These are phyloP conservation scores for Stichopus horrens DNA, from an alignment of 53 echinoderm and acorn worm species.

Conservation along the genomic window DNA sequence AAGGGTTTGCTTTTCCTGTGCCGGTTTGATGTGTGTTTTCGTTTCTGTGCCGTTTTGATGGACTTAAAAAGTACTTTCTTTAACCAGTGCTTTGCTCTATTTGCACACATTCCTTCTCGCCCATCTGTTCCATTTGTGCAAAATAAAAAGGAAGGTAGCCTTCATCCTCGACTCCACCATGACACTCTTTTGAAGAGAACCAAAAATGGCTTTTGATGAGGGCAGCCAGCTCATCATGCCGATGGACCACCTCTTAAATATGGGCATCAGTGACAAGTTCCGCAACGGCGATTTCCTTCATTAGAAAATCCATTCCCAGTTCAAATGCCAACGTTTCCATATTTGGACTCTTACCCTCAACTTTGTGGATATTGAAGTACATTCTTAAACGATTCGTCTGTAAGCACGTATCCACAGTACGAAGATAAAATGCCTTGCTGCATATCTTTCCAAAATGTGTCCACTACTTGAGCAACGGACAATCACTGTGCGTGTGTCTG, in stretches of 20 bases:
- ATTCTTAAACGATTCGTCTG: neutral
- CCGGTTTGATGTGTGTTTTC: neutral
- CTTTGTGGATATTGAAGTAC: no score
- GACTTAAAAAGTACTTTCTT: neutral
- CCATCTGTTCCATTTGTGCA: slow-evolving; percentile 50
- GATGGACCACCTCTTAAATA: slow-evolving; percentile 21
- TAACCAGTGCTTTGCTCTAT: slow-evolving; percentile 13
- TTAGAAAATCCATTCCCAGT: neutral
- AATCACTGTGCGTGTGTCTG: no score
- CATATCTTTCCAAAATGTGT: neutral
- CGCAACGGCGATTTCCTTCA: neutral
- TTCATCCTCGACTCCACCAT: neutral
- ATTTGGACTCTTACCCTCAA: no score
- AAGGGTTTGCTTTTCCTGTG: neutral
- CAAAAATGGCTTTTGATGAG: slow-evolving; percentile 50
- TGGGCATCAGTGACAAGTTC: slow-evolving; percentile 55
- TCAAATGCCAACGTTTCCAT: slow-evolving; percentile 50
- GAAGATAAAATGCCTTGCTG: no score
- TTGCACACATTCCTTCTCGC: slow-evolving; percentile 23
- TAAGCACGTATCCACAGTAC: neutral
- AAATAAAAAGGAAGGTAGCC: neutral
- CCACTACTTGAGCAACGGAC: neutral
- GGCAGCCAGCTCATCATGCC: slow-evolving; percentile 38
- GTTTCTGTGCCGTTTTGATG: neutral
- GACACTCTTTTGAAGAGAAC: slow-evolving; percentile 30